Evolutionary conservation across 2,888 invertebrate genomes (phyloP).

Genomic region (Lithophane leautieri): DNA sequence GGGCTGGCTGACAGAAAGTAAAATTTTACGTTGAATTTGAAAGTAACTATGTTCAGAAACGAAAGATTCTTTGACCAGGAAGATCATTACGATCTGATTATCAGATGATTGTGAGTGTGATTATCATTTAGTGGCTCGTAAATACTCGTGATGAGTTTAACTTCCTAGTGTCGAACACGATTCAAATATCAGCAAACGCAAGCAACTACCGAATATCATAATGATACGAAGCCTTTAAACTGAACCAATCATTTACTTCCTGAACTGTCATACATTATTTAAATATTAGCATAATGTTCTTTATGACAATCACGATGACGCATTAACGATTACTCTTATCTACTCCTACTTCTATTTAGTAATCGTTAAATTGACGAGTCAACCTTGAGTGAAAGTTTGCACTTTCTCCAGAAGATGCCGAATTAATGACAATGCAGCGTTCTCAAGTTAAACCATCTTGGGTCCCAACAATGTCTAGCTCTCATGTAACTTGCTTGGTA

Average conservation of each 20-base stretch:
- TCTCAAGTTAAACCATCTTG: constrained; percentile 7
- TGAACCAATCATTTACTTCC: constrained; percentile 30
- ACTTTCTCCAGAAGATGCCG: constrained; percentile 20
- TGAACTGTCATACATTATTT: constrained; percentile 1
- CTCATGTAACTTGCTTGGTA: constrained; percentile 5
- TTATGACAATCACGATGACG: background rate
- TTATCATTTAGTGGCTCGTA: background rate
- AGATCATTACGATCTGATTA: background rate
- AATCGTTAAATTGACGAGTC: background rate
- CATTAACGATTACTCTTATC: background rate
- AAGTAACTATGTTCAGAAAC: constrained; percentile 1
- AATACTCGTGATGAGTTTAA: constrained; percentile 41
- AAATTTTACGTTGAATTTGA: constrained; percentile 17
- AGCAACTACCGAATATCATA: constrained; percentile 36
- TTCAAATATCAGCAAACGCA: constrained; percentile 46
- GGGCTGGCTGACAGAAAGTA: constrained; percentile 35
- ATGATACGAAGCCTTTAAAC: constrained; percentile 9
- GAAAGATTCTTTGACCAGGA: constrained; percentile 13
- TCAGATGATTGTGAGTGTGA: background rate
- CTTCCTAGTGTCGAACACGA: constrained; percentile 56
- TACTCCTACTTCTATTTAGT: too few species aligned
- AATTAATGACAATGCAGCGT: constrained; percentile 11
- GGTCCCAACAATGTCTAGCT: background rate
- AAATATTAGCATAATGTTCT: constrained; percentile 9
- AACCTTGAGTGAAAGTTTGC: constrained; percentile 50